Conservation (phyloP, 1,140 invertebrate species). For the Argopecten irradians region DNA sequence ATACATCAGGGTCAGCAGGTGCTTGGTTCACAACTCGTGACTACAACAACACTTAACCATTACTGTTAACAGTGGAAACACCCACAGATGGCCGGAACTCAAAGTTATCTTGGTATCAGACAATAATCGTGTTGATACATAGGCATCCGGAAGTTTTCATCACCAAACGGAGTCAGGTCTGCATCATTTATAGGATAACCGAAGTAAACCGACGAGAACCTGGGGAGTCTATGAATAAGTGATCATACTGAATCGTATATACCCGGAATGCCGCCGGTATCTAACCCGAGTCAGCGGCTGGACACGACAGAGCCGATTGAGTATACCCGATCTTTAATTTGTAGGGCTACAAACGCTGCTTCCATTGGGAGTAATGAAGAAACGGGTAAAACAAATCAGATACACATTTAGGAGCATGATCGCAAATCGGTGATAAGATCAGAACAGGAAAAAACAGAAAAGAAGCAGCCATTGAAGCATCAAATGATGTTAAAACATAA, state of each 20-base stretch:
- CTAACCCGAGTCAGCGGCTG: not conserved
- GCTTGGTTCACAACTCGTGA: not conserved
- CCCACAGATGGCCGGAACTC: not conserved
- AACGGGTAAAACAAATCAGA: too few relatives aligned
- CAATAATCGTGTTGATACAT: not conserved
- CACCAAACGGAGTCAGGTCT: not conserved
- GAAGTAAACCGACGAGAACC: not conserved
- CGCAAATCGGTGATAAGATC: too few relatives aligned
- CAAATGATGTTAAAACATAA: too few relatives aligned
- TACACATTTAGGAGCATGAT: too few relatives aligned
- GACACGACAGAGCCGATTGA: not conserved
- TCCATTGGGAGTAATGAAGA: conserved; percentile 5
- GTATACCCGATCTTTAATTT: not conserved
- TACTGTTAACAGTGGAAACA: not conserved
- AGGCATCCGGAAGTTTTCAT: not conserved
- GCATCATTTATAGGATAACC: conserved; percentile 8
- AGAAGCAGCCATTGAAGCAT: too few relatives aligned
- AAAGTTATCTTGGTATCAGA: not conserved
- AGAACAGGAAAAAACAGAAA: too few relatives aligned
- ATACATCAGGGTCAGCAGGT: not conserved
- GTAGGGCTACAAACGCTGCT: not conserved
- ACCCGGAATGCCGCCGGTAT: not conserved
- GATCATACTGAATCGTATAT: not conserved
- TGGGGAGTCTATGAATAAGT: not conserved
- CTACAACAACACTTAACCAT: not conserved